A percentile compares a stretch with the other conserved stretches of the same genome.
Conservation (phyloP, 2,888 invertebrate species). For the Chelonus formosanus region DNA sequence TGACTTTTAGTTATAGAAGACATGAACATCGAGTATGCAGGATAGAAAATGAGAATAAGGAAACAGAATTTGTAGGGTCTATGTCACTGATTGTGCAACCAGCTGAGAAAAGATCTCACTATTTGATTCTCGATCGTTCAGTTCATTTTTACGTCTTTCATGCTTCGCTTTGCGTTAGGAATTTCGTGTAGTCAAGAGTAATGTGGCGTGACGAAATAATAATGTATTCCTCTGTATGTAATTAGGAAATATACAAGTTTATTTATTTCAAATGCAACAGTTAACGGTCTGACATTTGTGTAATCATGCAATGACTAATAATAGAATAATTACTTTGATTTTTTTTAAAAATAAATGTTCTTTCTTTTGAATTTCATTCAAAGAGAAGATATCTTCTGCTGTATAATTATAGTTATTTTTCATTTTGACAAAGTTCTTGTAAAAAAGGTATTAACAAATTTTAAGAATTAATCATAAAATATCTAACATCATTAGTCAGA, state of each 20-base stretch:
- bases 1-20: constrained; percentile 37
- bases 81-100: constrained; percentile 10
- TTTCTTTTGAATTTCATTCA: background rate
- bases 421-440: no score
- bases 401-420: no score
- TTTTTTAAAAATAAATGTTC: background rate
- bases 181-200: constrained; percentile 1
- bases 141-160: background rate
- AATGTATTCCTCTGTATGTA: constrained; percentile 2
- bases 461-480: no score
- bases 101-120: constrained; percentile 15
- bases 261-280: no score
- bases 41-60: constrained; percentile 17
- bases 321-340: background rate
- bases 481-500: no score
- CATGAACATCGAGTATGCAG: background rate
- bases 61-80: constrained; percentile 11
- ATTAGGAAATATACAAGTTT: background rate
- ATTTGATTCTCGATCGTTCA: constrained; percentile 11
- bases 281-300: no score
- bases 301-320: no score
- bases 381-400: no score
- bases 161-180: constrained; percentile 1
- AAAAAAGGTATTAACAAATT: no score
- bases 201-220: background rate